phyloP scores from a whole-genome alignment of 64 coral and sea anemone species.

The Cladopsammia gracilis region DNA sequence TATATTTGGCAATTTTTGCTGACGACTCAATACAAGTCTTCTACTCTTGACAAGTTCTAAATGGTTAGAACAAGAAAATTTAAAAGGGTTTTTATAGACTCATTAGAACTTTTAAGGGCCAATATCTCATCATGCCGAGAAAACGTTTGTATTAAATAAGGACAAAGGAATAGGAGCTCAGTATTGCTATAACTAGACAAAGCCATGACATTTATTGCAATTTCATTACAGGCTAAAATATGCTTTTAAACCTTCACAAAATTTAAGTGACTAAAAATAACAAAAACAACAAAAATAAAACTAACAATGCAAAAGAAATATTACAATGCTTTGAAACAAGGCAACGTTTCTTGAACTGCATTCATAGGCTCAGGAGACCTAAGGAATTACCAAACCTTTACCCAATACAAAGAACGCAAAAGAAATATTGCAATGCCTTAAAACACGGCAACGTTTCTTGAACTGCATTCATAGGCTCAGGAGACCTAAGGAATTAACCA shows the following conservation, averaged over 20 bases:
- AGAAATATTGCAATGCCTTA: background rate
- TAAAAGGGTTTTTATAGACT: too few relatives aligned
- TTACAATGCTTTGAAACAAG: background rate
- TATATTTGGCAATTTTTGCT: too few relatives aligned
- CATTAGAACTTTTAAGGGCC: too few relatives aligned
- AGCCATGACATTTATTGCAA: conserved; percentile 6
- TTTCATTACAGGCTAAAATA: conserved; percentile 12
- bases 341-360: background rate
- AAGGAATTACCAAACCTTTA: background rate
- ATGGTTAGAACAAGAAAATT: too few relatives aligned
- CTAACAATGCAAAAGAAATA: background rate
- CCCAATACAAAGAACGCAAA: background rate
- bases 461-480: background rate
- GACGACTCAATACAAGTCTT: too few relatives aligned
- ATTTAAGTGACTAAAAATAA: background rate
- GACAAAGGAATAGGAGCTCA: too few relatives aligned
- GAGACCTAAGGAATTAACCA: background rate
- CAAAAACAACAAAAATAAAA: background rate
- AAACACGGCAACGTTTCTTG: background rate
- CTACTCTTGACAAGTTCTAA: too few relatives aligned
- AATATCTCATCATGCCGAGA: too few relatives aligned
- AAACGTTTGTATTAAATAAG: too few relatives aligned
- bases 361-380: background rate
- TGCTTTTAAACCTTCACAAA: background rate
- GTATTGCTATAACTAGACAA: background rate